Conservation (phyloP, 1,140 invertebrate species). For the Mactra quadrangularis region DNA sequence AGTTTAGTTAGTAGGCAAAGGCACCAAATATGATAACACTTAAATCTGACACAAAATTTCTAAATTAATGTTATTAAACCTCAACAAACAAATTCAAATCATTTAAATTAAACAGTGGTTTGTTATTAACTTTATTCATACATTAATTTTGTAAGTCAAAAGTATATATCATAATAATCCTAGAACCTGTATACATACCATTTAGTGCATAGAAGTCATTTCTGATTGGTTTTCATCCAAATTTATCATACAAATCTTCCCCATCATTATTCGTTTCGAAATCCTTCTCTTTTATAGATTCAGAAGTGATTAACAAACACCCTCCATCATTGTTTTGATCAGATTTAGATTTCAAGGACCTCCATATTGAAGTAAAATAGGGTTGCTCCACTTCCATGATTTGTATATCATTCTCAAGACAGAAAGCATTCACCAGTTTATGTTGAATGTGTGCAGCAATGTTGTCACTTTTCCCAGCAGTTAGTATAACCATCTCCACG, state of each 20-base stretch:
- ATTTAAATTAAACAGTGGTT: no score
- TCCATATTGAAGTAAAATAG: not conserved
- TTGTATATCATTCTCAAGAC: slow-evolving; percentile 80
- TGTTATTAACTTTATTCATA: no score
- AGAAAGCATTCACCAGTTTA: slow-evolving; percentile 80
- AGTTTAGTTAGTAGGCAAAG: no score
- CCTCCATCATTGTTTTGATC: not conserved
- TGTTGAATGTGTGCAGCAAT: slow-evolving; percentile 78
- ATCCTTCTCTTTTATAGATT: not conserved
- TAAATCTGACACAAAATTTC: no score
- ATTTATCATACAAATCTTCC: slow-evolving; percentile 9
- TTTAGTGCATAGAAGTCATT: no score
- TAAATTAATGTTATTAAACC: no score
- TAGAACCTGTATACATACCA: no score
- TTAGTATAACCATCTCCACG: slow-evolving; percentile 78
- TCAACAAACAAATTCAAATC: no score
- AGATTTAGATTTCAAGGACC: not conserved
- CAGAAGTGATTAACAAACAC: slow-evolving; percentile 21
- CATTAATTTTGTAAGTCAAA: no score
- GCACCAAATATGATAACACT: no score
- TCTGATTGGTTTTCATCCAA: slow-evolving; percentile 1
- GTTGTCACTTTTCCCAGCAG: slow-evolving; percentile 64
- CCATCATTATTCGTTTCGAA: not conserved
- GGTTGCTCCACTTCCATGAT: slow-evolving; percentile 46
- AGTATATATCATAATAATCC: no score